Evolutionary conservation across 2,113 vertebrate genomes (phyloP).

Genomic region (Phalacrocorax aristotelis): DNA sequence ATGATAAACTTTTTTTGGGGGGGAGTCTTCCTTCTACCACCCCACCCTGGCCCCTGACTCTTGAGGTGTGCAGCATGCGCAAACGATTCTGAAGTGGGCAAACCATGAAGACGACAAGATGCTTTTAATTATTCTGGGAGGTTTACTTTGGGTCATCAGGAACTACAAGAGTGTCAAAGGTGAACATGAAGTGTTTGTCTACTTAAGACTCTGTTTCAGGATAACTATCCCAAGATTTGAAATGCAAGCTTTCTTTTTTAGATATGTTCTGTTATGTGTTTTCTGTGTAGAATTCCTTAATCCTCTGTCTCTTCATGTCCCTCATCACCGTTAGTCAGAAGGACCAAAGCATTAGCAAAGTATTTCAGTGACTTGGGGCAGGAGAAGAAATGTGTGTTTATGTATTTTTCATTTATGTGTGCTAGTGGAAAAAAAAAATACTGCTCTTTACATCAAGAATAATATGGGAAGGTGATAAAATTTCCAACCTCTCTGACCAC

Average conservation of each 20-base stretch:
- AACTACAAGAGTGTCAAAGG: not conserved
- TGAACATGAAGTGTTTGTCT: not conserved
- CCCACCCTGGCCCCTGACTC: not conserved
- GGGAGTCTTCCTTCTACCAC: no score
- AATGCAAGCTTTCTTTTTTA: not conserved
- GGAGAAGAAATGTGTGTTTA: not conserved
- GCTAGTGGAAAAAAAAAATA: not conserved
- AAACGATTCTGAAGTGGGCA: not conserved
- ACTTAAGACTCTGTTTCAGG: not conserved
- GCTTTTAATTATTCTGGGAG: not conserved
- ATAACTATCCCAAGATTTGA: not conserved
- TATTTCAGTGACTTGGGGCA: not conserved
- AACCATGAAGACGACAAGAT: not conserved
- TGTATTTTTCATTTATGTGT: not conserved
- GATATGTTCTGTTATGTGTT: not conserved
- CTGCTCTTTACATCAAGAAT: not conserved
- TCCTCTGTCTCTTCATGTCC: not conserved
- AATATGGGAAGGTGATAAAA: not conserved
- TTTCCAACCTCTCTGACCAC: not conserved
- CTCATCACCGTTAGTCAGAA: not conserved
- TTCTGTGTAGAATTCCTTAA: not conserved
- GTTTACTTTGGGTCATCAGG: not conserved
- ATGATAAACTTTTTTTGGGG: rapidly evolving
- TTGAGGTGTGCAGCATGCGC: not conserved
- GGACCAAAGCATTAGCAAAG: not conserved